phyloP scores from a whole-genome alignment of 2,113 vertebrate species.

The Notothenia coriiceps region DNA sequence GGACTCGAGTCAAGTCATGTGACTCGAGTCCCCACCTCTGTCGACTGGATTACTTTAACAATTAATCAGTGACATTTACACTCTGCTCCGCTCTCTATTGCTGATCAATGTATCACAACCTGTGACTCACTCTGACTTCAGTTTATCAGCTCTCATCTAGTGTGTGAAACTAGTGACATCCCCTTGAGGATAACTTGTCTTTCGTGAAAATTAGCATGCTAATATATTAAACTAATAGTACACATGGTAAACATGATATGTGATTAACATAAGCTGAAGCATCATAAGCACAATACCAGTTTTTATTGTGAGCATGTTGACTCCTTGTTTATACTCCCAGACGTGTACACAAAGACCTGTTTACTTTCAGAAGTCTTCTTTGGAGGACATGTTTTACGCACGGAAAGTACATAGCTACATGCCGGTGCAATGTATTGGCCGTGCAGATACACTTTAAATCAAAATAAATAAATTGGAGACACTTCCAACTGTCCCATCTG shows the following conservation, averaged over 20 bases:
- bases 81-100: not conserved
- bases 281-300: not conserved
- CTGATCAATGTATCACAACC: not conserved
- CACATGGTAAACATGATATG: not conserved
- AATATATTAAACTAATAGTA: not conserved
- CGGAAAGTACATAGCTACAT: no score
- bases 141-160: constrained; percentile 7
- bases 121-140: constrained; percentile 15
- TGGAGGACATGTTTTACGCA: no score
- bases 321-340: no score
- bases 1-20: no score
- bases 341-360: no score
- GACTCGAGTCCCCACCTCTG: no score
- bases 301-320: not conserved
- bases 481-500: no score
- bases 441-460: no score
- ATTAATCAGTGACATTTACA: constrained; percentile 26
- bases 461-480: no score
- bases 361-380: no score
- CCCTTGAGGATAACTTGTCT: not conserved
- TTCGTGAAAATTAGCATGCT: not conserved
- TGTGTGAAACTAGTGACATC: not conserved
- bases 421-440: no score
- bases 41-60: constrained; percentile 6
- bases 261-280: not conserved